Conservation (phyloP, 2,113 vertebrate species). For the Cebidichthys violaceus region DNA sequence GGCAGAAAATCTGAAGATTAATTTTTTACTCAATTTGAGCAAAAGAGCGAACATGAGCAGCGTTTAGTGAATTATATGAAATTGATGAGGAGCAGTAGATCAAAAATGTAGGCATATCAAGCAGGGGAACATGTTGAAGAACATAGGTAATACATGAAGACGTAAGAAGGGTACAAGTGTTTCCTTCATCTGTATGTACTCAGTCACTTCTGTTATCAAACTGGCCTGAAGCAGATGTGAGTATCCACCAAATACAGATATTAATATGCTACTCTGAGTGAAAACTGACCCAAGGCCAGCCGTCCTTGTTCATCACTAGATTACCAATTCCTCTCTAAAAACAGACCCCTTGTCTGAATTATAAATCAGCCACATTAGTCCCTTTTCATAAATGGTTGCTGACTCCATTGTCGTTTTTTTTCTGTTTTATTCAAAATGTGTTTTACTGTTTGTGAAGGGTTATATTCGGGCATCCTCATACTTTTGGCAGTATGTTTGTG, state of each 20-base stretch:
- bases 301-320: neutral
- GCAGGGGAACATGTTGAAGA: neutral
- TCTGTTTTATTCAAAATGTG: neutral
- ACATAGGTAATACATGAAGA: neutral
- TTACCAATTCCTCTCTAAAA: slow-evolving; percentile 31
- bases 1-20: neutral
- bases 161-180: neutral
- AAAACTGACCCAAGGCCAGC: slow-evolving; percentile 30
- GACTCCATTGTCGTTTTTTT: neutral
- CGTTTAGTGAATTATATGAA: slow-evolving; percentile 2
- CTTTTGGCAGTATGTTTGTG: neutral
- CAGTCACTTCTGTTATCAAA: slow-evolving; percentile 15
- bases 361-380: neutral
- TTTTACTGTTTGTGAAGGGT: neutral
- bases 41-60: neutral
- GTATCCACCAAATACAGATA: slow-evolving; percentile 9
- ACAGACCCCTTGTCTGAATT: slow-evolving; percentile 3
- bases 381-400: neutral
- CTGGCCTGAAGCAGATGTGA: slow-evolving; percentile 10
- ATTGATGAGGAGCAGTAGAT: neutral
- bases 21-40: neutral
- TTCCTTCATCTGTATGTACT: neutral
- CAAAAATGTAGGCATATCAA: neutral
- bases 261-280: slow-evolving; percentile 23
- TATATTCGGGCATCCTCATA: slow-evolving; percentile 2